Base-by-base conservation (phyloP, 1,140 invertebrate species). In the Leptinotarsa lineolata region DNA sequence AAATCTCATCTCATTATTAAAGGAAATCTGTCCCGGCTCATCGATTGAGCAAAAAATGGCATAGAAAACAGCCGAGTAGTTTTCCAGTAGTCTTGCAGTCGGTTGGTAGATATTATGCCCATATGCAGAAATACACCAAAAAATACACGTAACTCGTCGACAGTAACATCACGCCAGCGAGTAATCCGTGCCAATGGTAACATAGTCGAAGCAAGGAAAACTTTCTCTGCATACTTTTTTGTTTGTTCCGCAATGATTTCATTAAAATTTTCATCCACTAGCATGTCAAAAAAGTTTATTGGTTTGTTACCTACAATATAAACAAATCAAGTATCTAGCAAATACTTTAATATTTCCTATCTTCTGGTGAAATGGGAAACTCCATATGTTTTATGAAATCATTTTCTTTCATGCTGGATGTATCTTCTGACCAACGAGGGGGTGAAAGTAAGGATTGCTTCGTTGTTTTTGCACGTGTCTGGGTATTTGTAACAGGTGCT, bases 81-180 rank as follows among this genome's bases (percentile, higher is more conserved):
- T 30, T 22, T 63, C 61, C 61, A 63, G 15, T 63, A 63, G 61
- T 30, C 61, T 21, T 63, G 61, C 24, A 21, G 20, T 63, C 61
- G 20, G 24, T 63, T 63, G 20, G 20, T 63, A 15, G 48, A 21
- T 30, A 63, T 63, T 63, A 21, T 63, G 20, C 61, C 61, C 61
- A 63, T 21, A 63, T 63, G 61, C 24, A 63, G 61, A 30, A 63
- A 63, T 30, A 21, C 20, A 21, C 61, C 61, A 63, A 63, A 63
- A 63, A 22, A 13, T 15, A 63, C 20, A 22, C 61, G 20, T 30
- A 63, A 22, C 20, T 63, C 61, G 61, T 21, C 20, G 20, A 63
- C 61, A 22, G 61, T 63, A 63, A 30, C 24, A 63, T 63, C 61
- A 63, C 20, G 61, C 61, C 58, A 59, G 20, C 54, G 54, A n/a